phyloP scores from a whole-genome alignment of 1,140 invertebrate species.

The Danaus plexippus region DNA sequence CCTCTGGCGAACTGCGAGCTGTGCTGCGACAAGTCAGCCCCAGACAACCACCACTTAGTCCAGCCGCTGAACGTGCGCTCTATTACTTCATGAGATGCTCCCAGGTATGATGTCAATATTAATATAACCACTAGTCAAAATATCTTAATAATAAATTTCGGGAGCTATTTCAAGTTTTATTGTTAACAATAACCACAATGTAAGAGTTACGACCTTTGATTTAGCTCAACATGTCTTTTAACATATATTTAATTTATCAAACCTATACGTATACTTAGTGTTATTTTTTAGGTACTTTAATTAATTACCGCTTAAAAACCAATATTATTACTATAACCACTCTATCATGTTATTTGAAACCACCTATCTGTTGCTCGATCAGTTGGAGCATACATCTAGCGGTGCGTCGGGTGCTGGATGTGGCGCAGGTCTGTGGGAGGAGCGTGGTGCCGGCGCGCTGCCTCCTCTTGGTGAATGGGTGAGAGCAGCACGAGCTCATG shows the following conservation, averaged over 20 bases:
- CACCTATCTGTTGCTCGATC: slow-evolving; percentile 8
- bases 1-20: slow-evolving; percentile 82
- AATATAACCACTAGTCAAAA: no score
- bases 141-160: no score
- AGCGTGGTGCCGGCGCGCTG: slow-evolving; percentile 84
- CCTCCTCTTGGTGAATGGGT: slow-evolving; percentile 92
- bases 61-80: slow-evolving; percentile 80
- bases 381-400: slow-evolving; percentile 73
- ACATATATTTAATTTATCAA: no score
- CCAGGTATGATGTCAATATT: slow-evolving; percentile 69
- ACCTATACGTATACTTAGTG: no score
- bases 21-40: slow-evolving; percentile 74
- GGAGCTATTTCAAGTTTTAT: no score
- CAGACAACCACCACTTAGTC: slow-evolving; percentile 64
- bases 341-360: no score
- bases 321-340: no score
- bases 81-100: slow-evolving; percentile 95
- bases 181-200: no score
- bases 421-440: slow-evolving; percentile 83
- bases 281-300: no score
- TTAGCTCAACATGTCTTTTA: no score
- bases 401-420: slow-evolving; percentile 46
- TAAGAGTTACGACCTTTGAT: no score
- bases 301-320: no score
- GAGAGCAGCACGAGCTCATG: slow-evolving; percentile 84